Conservation (phyloP, 2,888 invertebrate genomes). For the Caenorhabditis macrosperma region DNA sequence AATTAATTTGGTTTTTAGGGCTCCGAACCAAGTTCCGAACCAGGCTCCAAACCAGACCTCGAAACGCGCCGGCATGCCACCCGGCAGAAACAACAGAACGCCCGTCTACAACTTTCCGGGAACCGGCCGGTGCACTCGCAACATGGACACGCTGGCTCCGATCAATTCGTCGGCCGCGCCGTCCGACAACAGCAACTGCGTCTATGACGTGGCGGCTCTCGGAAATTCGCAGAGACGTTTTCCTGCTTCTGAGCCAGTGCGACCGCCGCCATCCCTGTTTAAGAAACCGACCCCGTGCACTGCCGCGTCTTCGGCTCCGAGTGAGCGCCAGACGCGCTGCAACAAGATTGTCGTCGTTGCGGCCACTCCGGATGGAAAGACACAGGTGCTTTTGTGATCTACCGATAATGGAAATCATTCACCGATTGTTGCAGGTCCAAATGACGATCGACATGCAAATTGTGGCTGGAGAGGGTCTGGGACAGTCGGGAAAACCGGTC, state of each 20-base stretch:
- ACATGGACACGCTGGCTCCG: constrained; percentile 12
- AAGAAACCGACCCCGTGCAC: neutral
- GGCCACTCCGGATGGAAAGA: constrained; percentile 53
- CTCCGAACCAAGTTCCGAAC: too few relatives aligned
- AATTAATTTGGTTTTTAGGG: too few relatives aligned
- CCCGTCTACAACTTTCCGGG: constrained; percentile 42
- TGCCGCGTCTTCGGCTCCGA: neutral
- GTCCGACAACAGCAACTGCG: constrained; percentile 6
- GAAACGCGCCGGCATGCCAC: neutral
- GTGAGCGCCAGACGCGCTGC: too few relatives aligned
- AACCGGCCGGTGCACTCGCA: constrained; percentile 28
- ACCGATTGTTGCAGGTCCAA: constrained; percentile 23
- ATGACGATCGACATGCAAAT: constrained; percentile 56
- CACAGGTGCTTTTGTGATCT: constrained; percentile 32
- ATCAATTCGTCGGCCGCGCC: constrained; percentile 1
- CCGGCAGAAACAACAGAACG: neutral
- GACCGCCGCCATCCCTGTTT: neutral
- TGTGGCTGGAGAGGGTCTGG: constrained; percentile 44
- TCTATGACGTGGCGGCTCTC: constrained; percentile 44
- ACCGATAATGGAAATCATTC: neutral
- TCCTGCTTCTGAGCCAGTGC: too few relatives aligned
- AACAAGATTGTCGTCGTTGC: constrained; percentile 50
- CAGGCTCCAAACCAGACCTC: neutral
- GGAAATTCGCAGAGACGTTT: constrained; percentile 27
- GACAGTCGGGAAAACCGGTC: constrained; percentile 21